A percentile compares a stretch with the other conserved stretches of the same genome.
phyloP scores from a whole-genome alignment of 2,797 vertebrate species.

The Huso huso region DNA sequence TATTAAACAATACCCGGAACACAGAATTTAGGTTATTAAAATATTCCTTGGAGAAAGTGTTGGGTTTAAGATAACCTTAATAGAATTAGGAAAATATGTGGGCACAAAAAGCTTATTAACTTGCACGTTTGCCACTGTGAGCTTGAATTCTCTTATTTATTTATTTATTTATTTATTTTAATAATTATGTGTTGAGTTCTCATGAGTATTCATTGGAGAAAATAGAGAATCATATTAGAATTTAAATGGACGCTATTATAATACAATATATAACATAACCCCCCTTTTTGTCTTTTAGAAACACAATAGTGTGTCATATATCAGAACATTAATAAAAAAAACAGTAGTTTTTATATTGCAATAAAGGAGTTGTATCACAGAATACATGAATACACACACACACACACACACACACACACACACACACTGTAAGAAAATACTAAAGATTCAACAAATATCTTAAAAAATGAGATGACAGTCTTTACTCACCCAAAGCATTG shows the following conservation, averaged over 20 bases:
- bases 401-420: too few species aligned
- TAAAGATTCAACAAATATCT: not conserved
- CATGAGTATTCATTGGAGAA: constrained; percentile 43
- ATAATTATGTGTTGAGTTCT: constrained; percentile 47
- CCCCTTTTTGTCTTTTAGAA: constrained; percentile 16
- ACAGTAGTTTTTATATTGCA: not conserved
- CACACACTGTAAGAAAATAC: not conserved
- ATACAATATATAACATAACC: constrained; percentile 22
- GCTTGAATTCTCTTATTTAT: constrained; percentile 28
- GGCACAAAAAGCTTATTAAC: constrained; percentile 16
- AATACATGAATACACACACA: not conserved
- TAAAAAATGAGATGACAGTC: not conserved
- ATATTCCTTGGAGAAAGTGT: constrained; percentile 10
- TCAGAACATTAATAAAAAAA: constrained; percentile 1
- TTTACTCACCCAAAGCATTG: constrained; percentile 28
- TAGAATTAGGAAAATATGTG: constrained; percentile 9
- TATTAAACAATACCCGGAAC: constrained; percentile 10
- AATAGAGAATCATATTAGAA: constrained; percentile 39
- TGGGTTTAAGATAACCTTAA: constrained; percentile 9
- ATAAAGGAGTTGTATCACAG: not conserved
- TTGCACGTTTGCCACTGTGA: constrained; percentile 21
- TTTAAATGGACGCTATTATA: constrained; percentile 49
- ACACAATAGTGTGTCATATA: constrained; percentile 1
- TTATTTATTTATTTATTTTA: constrained; percentile 25
- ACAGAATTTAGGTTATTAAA: constrained; percentile 13